phyloP scores from a whole-genome alignment of 2,113 vertebrate genomes.

The Tupaia tana region DNA sequence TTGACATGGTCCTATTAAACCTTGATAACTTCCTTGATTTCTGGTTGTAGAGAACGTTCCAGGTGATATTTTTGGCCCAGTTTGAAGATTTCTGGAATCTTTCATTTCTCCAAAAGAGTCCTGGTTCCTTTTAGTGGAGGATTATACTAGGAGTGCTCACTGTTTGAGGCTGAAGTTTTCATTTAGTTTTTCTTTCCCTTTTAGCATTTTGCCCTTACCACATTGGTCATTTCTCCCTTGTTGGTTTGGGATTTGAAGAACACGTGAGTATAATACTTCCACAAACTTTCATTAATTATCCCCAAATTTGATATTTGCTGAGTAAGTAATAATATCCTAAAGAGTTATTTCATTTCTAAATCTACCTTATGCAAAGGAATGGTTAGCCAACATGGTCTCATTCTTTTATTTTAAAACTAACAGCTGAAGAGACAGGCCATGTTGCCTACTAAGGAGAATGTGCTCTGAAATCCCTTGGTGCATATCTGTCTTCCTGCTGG shows the following conservation, averaged over 20 bases:
- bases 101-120: slow-evolving; percentile 7
- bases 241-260: slow-evolving; percentile 96
- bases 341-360: not conserved
- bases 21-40: slow-evolving; percentile 15
- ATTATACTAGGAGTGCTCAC: not conserved
- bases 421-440: not conserved
- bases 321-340: not conserved
- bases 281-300: slow-evolving; percentile 32
- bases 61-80: not conserved
- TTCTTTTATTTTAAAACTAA: not conserved
- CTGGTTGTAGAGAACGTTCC: not conserved
- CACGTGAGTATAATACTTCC: slow-evolving; percentile 91
- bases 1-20: not conserved
- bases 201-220: slow-evolving; percentile 98
- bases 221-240: slow-evolving; percentile 97
- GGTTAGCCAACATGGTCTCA: not conserved
- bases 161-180: slow-evolving; percentile 63
- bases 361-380: not conserved
- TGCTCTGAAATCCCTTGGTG: not conserved
- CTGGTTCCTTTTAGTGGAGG: slow-evolving; percentile 22
- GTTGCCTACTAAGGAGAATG: not conserved
- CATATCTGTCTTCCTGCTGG: too few species aligned
- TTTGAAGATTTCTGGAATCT: not conserved
- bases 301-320: not conserved
- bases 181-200: slow-evolving; percentile 62